Evolutionary conservation across 2,797 vertebrate species (phyloP).

Genomic region (Molossus alvarezi): DNA sequence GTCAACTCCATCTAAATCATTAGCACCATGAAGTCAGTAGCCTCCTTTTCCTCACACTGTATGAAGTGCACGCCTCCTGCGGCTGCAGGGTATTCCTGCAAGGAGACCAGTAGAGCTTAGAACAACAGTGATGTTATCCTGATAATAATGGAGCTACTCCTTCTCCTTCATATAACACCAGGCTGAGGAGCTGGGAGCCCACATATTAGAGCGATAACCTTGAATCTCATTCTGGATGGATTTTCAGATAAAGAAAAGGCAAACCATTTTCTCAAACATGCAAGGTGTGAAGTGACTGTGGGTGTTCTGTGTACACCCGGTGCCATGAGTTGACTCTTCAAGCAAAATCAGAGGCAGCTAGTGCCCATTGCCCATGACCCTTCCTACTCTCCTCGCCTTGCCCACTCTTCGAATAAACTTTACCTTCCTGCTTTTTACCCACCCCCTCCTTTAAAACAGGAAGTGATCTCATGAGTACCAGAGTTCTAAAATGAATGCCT

Average conservation of each 20-base stretch:
- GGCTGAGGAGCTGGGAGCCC: neutral
- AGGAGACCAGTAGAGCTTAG: neutral
- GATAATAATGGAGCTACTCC: neutral
- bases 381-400: neutral
- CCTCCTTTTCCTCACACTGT: neutral
- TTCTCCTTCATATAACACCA: neutral
- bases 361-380: neutral
- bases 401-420: neutral
- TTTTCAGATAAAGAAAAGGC: slow-evolving; percentile 18
- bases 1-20: neutral
- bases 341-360: neutral
- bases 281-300: neutral
- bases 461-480: neutral
- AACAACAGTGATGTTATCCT: neutral
- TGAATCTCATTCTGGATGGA: neutral
- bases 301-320: neutral
- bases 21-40: neutral
- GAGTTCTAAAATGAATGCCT: neutral
- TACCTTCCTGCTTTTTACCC: neutral
- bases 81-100: neutral
- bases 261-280: neutral
- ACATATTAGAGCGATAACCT: neutral
- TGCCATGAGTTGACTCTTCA: neutral
- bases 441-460: neutral
- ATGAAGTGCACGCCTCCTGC: neutral